phyloP scores from a whole-genome alignment of 2,888 invertebrate genomes.

The Acronicta psi region DNA sequence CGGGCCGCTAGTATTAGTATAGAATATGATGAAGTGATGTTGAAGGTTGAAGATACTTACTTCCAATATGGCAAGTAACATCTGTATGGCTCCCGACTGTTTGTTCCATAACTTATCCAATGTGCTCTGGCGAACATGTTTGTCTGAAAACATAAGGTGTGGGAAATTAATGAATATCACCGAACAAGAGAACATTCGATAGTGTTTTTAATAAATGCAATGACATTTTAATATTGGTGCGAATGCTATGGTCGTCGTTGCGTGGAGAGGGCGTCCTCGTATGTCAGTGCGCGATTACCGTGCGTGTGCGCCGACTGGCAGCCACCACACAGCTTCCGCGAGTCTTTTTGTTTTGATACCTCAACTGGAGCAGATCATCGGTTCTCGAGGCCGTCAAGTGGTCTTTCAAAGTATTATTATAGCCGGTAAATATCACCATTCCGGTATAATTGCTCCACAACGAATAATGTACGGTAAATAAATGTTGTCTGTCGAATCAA shows the following conservation, averaged over 20 bases:
- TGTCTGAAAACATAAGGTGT: constrained; percentile 81
- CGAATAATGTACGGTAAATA: constrained; percentile 27
- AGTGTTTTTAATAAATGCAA: constrained; percentile 26
- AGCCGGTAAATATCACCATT: constrained; percentile 46
- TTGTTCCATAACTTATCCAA: constrained; percentile 89
- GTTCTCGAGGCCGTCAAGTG: constrained; percentile 78
- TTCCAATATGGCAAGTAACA: constrained; percentile 88
- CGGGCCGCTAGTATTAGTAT: too few relatives aligned
- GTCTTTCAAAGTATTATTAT: constrained; percentile 66
- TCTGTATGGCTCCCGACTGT: constrained; percentile 87
- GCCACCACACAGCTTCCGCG: constrained; percentile 65
- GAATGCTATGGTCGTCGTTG: constrained; percentile 32
- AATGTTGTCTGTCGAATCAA: constrained; percentile 22
- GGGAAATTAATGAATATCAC: constrained; percentile 20
- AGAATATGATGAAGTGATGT: background rate
- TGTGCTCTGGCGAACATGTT: constrained; percentile 87
- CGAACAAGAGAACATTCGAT: constrained; percentile 8
- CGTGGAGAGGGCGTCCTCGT: constrained; percentile 43
- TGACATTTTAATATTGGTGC: constrained; percentile 31
- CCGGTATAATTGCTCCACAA: constrained; percentile 43
- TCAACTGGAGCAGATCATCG: constrained; percentile 61
- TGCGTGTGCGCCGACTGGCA: constrained; percentile 31
- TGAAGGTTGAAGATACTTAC: constrained; percentile 66
- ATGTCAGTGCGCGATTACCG: constrained; percentile 27
- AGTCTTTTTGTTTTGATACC: constrained; percentile 66